Conservation (phyloP, 2,888 invertebrate genomes). For the Odontomyia ornata region DNA sequence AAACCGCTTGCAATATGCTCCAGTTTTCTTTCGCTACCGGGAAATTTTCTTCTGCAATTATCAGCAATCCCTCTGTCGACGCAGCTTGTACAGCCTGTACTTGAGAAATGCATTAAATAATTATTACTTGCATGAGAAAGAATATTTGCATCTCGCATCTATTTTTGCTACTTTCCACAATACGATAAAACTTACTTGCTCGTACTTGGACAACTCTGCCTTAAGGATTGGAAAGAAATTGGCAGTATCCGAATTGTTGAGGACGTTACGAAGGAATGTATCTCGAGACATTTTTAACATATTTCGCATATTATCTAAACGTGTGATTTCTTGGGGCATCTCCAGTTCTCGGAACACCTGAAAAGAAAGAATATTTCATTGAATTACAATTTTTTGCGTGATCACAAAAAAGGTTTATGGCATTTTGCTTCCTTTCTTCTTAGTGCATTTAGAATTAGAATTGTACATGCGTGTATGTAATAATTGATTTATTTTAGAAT, state of each 20-base stretch:
- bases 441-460: neutral
- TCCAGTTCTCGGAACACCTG: slow-evolving; percentile 83
- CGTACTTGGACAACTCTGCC: slow-evolving; percentile 66
- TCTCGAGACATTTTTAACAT: slow-evolving; percentile 70
- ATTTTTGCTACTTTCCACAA: neutral
- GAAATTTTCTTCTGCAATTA: slow-evolving; percentile 68
- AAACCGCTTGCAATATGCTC: slow-evolving; percentile 84
- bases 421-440: neutral
- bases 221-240: slow-evolving; percentile 69
- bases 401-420: neutral
- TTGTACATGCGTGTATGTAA: neutral
- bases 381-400: neutral
- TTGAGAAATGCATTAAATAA: slow-evolving; percentile 25
- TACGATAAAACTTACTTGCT: slow-evolving; percentile 59
- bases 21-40: slow-evolving; percentile 73
- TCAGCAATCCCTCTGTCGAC: slow-evolving; percentile 73
- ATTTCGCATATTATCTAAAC: slow-evolving; percentile 70
- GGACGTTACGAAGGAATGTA: slow-evolving; percentile 69
- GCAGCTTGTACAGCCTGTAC: slow-evolving; percentile 74
- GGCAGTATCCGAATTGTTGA: slow-evolving; percentile 69
- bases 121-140: neutral
- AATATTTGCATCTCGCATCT: neutral
- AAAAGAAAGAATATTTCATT: slow-evolving; percentile 50
- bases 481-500: neutral
- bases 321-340: slow-evolving; percentile 77